phyloP scores from a whole-genome alignment of 1,140 invertebrate species.

The Scaptodrosophila lebanonensis region DNA sequence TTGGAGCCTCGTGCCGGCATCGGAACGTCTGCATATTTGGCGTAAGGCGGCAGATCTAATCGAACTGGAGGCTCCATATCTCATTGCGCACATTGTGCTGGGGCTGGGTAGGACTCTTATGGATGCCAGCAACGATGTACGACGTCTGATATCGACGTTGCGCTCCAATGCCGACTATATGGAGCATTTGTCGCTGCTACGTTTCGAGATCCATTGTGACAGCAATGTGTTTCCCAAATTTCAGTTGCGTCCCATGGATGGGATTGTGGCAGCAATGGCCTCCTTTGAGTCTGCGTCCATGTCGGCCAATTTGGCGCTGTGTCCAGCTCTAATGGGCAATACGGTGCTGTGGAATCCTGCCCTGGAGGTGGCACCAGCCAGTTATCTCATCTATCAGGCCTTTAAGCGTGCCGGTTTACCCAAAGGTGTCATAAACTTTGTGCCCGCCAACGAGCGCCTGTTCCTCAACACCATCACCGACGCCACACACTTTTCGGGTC shows the following conservation, averaged over 20 bases:
- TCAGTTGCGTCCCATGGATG: conserved; percentile 91
- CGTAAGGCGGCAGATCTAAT: conserved; percentile 92
- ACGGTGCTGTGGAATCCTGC: conserved; percentile 98
- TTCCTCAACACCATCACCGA: conserved; percentile 94
- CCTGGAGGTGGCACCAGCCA: conserved; percentile 95
- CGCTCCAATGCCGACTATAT: conserved; percentile 94
- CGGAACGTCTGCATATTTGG: conserved; percentile 87
- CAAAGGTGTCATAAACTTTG: conserved; percentile 95
- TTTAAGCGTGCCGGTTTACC: conserved; percentile 94
- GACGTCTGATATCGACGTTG: conserved; percentile 96
- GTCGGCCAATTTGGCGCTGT: conserved; percentile 95
- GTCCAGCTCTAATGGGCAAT: conserved; percentile 98
- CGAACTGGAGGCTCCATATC: conserved; percentile 88
- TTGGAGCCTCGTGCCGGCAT: conserved; percentile 89
- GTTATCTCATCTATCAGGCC: conserved; percentile 95
- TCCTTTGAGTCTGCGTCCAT: conserved; percentile 99
- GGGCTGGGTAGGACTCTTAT: conserved; percentile 95
- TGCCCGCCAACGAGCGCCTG: conserved; percentile 94
- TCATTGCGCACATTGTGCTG: conserved; percentile 97
- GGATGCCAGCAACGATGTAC: conserved; percentile 97
- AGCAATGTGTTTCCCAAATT: conserved; percentile 80
- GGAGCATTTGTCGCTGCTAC: conserved; percentile 83
- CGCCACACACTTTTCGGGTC: conserved; percentile 89
- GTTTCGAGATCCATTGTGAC: conserved; percentile 31
- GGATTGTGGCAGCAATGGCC: conserved; percentile 96